Evolutionary conservation across 2,113 vertebrate genomes (phyloP), one percentile per base, ranked within the genome.

Genomic region (Xiphophorus maculatus): DNA sequence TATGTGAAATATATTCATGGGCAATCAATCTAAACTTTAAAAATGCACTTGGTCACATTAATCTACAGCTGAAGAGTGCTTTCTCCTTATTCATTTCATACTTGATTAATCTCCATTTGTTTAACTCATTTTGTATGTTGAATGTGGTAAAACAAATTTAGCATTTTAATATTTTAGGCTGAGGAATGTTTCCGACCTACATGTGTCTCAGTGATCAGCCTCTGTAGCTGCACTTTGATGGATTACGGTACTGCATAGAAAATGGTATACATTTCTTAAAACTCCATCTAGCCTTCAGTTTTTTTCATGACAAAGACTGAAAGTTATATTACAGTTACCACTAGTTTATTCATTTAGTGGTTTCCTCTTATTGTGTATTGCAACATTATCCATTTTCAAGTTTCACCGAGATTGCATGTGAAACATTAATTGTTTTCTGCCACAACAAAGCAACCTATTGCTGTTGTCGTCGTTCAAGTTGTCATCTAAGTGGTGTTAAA

Each of bases 1-100:
- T 51, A 63, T 66, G 75, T 12, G 37, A 74, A 80, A 62, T 74
- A 42, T 66, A 75, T 64, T 83, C 32, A 72, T 76, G 74, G 3
- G 51, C 66, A 44, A 76, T 80, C 35, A 65, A 42, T 69, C 33
- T 64, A n/a, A 1, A 83, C 19, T 62, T 48, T 44, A 71, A 64
- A 69, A 25, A 61, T 33, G 27, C 30, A 74, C 28, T 66, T 71
- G 63, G 74, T 70, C 62, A 71, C 25, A 40, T 51, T 63, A 22
- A 27, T 58, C 25, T 58, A n/a, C 51, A 58, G 51, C 19, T n/a
- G 51, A n/a, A 58, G 51, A 58, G 51, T 58, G 51, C 7, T 54
- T 54, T 54, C 15, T 54, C 48, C 17, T 54, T 54, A 54, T 54
- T 22, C 48, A 54, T 54, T 54, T 54, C 48, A 54, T 54, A 54